Evolutionary conservation across 1,140 invertebrate genomes (phyloP), one percentile per base, ranked within the genome.

Genomic region (Coptotermes formosanus): DNA sequence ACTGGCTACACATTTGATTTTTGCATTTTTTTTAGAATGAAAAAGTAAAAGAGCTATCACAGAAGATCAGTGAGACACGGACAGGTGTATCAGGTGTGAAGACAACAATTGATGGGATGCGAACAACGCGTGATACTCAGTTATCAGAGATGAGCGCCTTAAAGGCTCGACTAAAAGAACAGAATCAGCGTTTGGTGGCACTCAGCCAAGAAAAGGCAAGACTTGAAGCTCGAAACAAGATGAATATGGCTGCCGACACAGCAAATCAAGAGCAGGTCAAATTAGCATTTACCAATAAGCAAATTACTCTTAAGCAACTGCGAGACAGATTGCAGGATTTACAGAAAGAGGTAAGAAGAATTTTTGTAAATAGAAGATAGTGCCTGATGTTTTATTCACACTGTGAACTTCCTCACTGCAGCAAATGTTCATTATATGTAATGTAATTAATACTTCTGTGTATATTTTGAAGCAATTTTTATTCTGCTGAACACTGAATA

Each of bases 91-190:
- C 97, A 0, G 95, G 96, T 69, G 96, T 98, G 0, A 99, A 99
- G 91, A 94, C 95, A 3, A 97, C 97, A 43, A 99, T 99, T 87
- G 98, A 99, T 92, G 96, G 96, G 9, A 99, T 99, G 98, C 92
- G 98, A 69, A 88, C 94, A 0, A 97, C 97, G 44, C 92, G 99
- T 59, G 99, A 99, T 90, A 92, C 95, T 1, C 97, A 97, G 88
- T 94, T 99, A 91, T 93, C 95, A 84, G 97, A 98, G 89, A 98
- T 99, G 94, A 94, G 96, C 23, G 94, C 95, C 82, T 92, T 99
- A 8, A 98, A 99, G 90, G 94, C 94, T 75, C 93, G 94, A 89
- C 92, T 97, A 2, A 96, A 97, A 88, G 97, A 97, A 89, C 94
- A 97, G 88, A 98, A 93, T 88, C 90, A 92, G 86, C 94, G 95